phyloP scores from a whole-genome alignment of 2,888 invertebrate genomes.

The Frankliniella fusca region DNA sequence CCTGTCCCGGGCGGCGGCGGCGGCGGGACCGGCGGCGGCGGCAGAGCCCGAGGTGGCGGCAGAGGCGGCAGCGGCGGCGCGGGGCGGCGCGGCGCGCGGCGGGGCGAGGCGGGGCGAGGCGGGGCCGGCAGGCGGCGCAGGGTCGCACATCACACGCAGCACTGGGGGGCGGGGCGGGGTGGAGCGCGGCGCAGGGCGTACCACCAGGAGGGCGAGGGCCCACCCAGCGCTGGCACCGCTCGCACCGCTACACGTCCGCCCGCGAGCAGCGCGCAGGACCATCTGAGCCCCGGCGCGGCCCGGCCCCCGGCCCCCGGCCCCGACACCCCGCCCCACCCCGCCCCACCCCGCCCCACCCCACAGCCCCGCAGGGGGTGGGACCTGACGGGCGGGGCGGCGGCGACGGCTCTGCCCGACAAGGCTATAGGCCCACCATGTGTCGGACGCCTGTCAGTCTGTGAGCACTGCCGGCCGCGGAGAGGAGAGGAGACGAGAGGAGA shows the following conservation, averaged over 20 bases:
- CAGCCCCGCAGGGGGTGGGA: background rate
- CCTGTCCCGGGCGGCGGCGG: background rate
- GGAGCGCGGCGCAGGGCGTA: background rate
- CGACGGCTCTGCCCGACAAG: background rate
- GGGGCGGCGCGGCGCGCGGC: constrained; percentile 17
- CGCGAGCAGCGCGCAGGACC: constrained; percentile 17
- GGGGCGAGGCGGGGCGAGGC: background rate
- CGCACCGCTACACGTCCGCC: background rate
- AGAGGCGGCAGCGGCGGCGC: background rate
- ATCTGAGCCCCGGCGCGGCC: background rate
- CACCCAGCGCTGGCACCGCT: background rate
- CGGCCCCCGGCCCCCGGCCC: background rate
- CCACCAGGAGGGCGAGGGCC: background rate
- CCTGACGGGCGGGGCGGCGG: background rate
- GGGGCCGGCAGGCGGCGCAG: constrained; percentile 7
- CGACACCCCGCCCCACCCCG: background rate
- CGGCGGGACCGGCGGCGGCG: background rate
- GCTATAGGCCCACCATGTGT: background rate
- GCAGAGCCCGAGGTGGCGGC: background rate
- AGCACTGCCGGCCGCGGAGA: background rate
- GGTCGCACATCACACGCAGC: constrained; percentile 14
- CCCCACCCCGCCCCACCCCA: background rate
- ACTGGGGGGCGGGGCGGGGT: background rate
- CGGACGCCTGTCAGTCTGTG: constrained; percentile 5
- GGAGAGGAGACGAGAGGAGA: background rate